These are phyloP conservation scores for Cremastinae sp. DNA, from an alignment of 2,888 invertebrate genomes.

Conservation along the genomic window DNA sequence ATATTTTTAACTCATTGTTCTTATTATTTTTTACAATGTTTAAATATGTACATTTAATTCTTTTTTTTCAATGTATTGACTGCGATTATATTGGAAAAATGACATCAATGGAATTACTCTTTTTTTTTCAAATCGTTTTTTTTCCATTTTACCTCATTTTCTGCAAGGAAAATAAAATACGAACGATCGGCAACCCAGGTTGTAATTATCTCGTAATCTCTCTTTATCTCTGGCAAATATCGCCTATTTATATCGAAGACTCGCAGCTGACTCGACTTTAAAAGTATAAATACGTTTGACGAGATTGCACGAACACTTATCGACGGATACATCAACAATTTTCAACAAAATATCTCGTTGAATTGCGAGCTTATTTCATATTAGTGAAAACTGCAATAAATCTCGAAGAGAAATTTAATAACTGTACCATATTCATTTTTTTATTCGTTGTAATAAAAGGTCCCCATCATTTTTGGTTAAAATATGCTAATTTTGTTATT, in stretches of 20 bases:
- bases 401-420: background rate
- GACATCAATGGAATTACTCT: background rate
- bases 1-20: too few relatives aligned
- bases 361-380: too few relatives aligned
- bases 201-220: constrained; percentile 44
- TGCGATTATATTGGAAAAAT: background rate
- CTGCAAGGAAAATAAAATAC: constrained; percentile 13
- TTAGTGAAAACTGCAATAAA: background rate
- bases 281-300: constrained; percentile 1
- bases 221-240: constrained; percentile 19
- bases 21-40: too few relatives aligned
- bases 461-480: background rate
- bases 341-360: background rate
- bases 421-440: background rate
- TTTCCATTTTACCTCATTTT: constrained; percentile 12
- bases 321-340: background rate
- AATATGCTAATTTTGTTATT: background rate
- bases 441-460: background rate
- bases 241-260: constrained; percentile 5
- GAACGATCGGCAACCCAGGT: constrained; percentile 24
- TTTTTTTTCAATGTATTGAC: background rate
- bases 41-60: background rate
- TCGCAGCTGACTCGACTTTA: background rate
- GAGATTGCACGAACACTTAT: background rate
- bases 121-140: background rate